Conservation (phyloP, 2,888 invertebrate genomes). For the Lasioglossum marginatum region DNA sequence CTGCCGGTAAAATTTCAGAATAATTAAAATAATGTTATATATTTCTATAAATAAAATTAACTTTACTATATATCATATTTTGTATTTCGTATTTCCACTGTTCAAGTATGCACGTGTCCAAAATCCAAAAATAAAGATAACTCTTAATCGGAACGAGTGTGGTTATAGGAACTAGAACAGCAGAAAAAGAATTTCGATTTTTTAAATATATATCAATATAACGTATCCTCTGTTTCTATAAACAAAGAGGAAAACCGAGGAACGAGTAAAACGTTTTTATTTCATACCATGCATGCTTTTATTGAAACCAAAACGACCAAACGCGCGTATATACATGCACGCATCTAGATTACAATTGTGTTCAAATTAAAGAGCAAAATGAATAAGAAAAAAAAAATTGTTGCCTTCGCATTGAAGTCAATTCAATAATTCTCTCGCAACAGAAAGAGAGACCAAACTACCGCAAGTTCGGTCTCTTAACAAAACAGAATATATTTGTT, state of each 20-base stretch:
- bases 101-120: no score
- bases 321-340: background rate
- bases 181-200: no score
- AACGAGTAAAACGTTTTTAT: background rate
- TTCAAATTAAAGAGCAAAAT: background rate
- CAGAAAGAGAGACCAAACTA: background rate
- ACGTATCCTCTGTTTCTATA: no score
- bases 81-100: no score
- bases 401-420: background rate
- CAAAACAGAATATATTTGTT: constrained; percentile 45
- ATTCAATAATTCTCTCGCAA: background rate
- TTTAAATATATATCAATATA: no score
- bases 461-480: constrained; percentile 13
- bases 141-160: no score
- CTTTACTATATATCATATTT: no score
- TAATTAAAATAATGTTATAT: no score
- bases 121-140: no score
- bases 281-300: constrained; percentile 10
- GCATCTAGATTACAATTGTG: background rate
- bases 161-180: no score
- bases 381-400: background rate
- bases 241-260: background rate
- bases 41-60: no score
- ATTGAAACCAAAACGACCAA: background rate
- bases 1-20: no score